A percentile compares a stretch with the other conserved stretches of the same genome.
Evolutionary conservation across 1,140 invertebrate species (phyloP).

Genomic region (Dendrolimus kikuchii): DNA sequence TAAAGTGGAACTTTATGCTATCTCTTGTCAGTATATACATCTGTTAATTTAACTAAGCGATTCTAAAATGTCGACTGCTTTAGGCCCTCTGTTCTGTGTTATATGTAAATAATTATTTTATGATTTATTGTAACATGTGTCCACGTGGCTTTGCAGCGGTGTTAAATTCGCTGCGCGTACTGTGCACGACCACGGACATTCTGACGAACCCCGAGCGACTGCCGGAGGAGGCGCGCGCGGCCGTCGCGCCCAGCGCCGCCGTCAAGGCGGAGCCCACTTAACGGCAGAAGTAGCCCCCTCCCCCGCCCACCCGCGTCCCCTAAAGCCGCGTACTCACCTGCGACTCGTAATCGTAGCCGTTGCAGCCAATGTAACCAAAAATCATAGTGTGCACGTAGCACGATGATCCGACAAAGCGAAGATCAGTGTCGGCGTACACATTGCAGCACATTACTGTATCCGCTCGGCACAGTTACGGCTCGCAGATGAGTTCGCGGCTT

Average conservation of each 20-base stretch:
- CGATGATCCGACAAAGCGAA: too few relatives aligned
- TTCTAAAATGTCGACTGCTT: too few relatives aligned
- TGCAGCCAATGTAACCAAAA: too few relatives aligned
- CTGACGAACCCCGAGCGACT: conserved; percentile 89
- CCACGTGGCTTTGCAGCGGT: conserved; percentile 78
- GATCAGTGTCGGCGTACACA: too few relatives aligned
- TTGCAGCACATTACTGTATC: too few relatives aligned
- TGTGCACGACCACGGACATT: conserved; percentile 95
- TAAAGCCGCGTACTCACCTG: neutral
- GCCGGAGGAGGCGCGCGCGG: conserved; percentile 86
- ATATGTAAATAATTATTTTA: neutral
- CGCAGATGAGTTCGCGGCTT: too few relatives aligned
- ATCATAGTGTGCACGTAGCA: too few relatives aligned
- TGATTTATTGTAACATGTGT: neutral
- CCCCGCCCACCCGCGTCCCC: neutral
- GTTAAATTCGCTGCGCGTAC: conserved; percentile 89
- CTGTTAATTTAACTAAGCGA: too few relatives aligned
- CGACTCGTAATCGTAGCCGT: neutral
- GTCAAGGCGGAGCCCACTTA: conserved; percentile 62
- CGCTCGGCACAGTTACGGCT: too few relatives aligned
- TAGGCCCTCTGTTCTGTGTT: too few relatives aligned
- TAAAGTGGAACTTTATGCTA: too few relatives aligned
- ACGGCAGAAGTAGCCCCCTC: conserved; percentile 5
- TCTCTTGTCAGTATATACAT: too few relatives aligned
- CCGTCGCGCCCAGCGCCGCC: conserved; percentile 59